A percentile compares a stretch with the other conserved stretches of the same genome.
phyloP scores from a whole-genome alignment of 30 jellyfish, hydroid and myxozoan genomes.

The Hydra vulgaris region DNA sequence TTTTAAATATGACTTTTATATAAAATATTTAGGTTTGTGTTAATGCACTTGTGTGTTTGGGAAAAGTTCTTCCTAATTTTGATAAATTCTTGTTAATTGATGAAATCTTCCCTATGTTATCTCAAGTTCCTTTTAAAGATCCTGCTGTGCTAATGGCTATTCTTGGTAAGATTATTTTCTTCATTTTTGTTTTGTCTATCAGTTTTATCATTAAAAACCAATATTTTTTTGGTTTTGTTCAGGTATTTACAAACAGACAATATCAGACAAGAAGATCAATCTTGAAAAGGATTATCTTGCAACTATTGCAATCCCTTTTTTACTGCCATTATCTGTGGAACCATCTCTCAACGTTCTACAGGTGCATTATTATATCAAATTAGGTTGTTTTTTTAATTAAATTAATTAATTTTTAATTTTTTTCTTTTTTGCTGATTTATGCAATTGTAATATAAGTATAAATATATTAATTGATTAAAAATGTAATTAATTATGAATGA shows the following conservation, averaged over 20 bases:
- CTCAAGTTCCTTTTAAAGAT: constrained; percentile 69
- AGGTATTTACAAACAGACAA: constrained; percentile 80
- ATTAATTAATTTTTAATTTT: too few relatives aligned
- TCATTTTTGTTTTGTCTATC: background rate
- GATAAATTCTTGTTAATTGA: constrained; percentile 75
- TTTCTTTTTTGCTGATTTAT: too few relatives aligned
- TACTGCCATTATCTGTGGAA: constrained; percentile 69
- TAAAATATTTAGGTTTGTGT: constrained; percentile 44
- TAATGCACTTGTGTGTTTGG: constrained; percentile 72
- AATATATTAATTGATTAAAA: too few relatives aligned
- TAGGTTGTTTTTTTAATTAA: background rate
- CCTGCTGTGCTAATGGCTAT: constrained; percentile 88
- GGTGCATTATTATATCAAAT: constrained; percentile 24
- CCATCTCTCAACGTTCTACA: constrained; percentile 58
- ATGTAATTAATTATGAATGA: too few relatives aligned
- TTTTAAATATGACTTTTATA: too few relatives aligned
- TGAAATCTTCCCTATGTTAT: constrained; percentile 55
- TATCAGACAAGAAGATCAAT: constrained; percentile 49
- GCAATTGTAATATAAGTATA: too few relatives aligned
- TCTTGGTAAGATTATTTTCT: constrained; percentile 30
- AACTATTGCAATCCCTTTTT: constrained; percentile 55
- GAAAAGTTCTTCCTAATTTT: constrained; percentile 56
- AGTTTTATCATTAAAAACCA: too few relatives aligned
- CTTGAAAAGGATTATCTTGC: constrained; percentile 83
- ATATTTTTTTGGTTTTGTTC: background rate